These are phyloP conservation scores for Cydia strobilella DNA, from an alignment of 1,140 invertebrate species.

Conservation along the genomic window DNA sequence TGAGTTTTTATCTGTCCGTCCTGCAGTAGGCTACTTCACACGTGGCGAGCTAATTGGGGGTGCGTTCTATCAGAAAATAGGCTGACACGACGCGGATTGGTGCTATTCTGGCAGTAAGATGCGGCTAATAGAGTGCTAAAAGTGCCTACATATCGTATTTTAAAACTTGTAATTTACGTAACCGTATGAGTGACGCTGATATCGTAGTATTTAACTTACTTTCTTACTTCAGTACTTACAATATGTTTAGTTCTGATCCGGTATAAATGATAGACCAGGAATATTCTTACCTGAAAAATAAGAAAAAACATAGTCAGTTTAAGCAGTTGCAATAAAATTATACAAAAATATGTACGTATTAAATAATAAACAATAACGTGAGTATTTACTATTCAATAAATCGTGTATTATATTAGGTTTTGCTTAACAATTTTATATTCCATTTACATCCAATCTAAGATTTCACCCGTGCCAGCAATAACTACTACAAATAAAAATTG, in stretches of 20 bases:
- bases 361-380: neutral
- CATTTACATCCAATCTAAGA: too few species aligned
- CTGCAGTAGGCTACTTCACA: conserved; percentile 61
- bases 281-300: conserved; percentile 48
- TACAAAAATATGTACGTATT: neutral
- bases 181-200: neutral
- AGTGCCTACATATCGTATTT: neutral
- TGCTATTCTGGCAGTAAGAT: conserved; percentile 41
- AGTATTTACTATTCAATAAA: neutral
- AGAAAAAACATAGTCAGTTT: conserved; percentile 28
- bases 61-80: conserved; percentile 60
- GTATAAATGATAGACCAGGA: neutral
- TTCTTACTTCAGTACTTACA: neutral
- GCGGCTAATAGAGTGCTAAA: neutral
- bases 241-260: neutral
- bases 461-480: too few species aligned
- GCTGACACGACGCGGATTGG: conserved; percentile 33
- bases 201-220: neutral
- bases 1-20: conserved; percentile 73
- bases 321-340: neutral
- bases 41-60: conserved; percentile 66
- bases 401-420: too few species aligned
- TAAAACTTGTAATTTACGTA: neutral
- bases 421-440: too few species aligned
- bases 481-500: too few species aligned